These are phyloP conservation scores for Acanthosoma haemorrhoidale DNA, from an alignment of 2,888 invertebrate species.

Conservation along the genomic window DNA sequence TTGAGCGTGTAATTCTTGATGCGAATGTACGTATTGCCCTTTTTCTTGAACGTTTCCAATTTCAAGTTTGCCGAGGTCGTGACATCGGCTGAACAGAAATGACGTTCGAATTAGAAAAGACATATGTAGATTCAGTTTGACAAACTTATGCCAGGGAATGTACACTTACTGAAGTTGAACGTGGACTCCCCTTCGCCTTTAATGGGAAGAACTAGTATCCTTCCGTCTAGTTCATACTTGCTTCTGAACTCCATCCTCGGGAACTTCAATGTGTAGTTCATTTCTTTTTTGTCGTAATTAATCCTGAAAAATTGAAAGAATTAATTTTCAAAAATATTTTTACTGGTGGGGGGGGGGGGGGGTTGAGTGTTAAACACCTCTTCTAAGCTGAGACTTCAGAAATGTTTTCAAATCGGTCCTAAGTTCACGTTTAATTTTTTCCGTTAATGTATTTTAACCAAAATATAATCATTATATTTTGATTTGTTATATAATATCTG, in stretches of 20 bases:
- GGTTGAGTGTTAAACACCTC: no score
- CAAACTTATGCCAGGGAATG: not conserved
- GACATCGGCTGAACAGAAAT: slow-evolving; percentile 35
- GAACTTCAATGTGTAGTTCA: slow-evolving; percentile 27
- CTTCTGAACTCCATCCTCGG: slow-evolving; percentile 32
- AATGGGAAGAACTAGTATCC: slow-evolving; percentile 34
- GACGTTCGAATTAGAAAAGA: not conserved
- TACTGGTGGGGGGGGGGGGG: no score
- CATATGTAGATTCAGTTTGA: not conserved
- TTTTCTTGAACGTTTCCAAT: slow-evolving; percentile 29
- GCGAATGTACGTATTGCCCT: slow-evolving; percentile 29
- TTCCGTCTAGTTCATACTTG: slow-evolving; percentile 34
- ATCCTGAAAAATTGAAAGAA: slow-evolving; percentile 24
- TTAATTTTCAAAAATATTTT: no score
- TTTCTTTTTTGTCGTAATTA: slow-evolving; percentile 13
- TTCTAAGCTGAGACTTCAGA: no score
- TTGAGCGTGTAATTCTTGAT: slow-evolving; percentile 30
- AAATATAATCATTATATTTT: no score
- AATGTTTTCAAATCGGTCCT: no score
- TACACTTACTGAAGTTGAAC: slow-evolving; percentile 37
- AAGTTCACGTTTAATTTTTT: no score
- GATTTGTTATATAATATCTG: no score
- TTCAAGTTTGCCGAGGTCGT: slow-evolving; percentile 20
- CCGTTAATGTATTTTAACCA: no score
- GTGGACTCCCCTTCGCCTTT: slow-evolving; percentile 32